Evolutionary conservation across 1,140 invertebrate genomes (phyloP), one percentile per base, ranked within the genome.

Genomic region (Kradibia gibbosae): DNA sequence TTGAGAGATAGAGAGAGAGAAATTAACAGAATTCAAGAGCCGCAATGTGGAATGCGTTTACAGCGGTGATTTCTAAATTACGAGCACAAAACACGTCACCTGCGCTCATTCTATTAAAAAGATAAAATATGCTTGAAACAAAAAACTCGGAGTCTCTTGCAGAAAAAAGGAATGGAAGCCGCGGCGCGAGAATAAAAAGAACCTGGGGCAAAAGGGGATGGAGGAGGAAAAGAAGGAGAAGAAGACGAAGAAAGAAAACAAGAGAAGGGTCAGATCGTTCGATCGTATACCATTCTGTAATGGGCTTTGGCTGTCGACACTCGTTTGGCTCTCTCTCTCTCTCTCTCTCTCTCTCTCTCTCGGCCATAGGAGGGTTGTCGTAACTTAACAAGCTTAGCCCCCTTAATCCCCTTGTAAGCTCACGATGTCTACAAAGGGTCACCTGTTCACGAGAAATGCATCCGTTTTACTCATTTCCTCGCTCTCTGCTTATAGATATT

Each of bases 341-440:
- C 48, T 36, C 45, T 53, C 31, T 57, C 55, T 57, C 22, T 60
- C 36, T 53, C 50, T 74, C 22, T 31, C 45, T 57, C 25, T 39
- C 36, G 15, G 22, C 15, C 36, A 80, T 80, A 67, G 39, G 72
- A 82, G 87, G 88, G 87, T 90, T 89, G 89, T 89, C 88, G 89
- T 89, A 90, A 91, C 88, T 90, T 91, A 91, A 91, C 89, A 91
- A 91, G 90, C 90, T 91, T 90, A 91, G 88, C 88, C 83, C 84
- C 85, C 88, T 88, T 90, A 91, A 91, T 91, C 90, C 88, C 86
- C 89, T 91, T 91, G 91, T 91, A 91, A 91, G 88, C 91, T 88
- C 84, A 86, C 88, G 89, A 91, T 91, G 91, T 91, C 91, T 91
- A 91, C 91, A 91, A 91, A 89, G 91, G 91, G 90, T 91, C 90